Base-by-base conservation (phyloP, 2,888 invertebrate genomes). In the Thereva unica region DNA sequence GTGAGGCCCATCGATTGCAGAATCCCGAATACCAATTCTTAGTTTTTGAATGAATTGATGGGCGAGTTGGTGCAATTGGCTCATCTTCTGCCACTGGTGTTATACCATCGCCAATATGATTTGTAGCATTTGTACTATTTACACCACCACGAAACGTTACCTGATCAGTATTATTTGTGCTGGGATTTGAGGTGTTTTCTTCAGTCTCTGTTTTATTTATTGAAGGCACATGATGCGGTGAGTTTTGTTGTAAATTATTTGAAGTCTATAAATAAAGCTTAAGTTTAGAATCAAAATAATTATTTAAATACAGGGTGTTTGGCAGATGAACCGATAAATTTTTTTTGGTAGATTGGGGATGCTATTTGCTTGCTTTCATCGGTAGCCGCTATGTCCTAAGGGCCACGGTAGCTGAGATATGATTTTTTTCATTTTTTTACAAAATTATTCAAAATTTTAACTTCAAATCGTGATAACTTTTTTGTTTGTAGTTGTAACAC, bases 11-110 rank as follows among this genome's bases (percentile, higher is more conserved):
- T 75, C 97, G 85, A 78, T 97, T 97, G 80, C 95, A 96, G 72
- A 95, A 87, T 73, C 89, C 87, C 1, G 95, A 95, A 81, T 97
- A 97, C 95, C 96, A 97, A 77, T 95, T 95, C 75, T 92, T 90
- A 73, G 93, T 90, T 83, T 96, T 95, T 6, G 91, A 91, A 78
- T 92, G 92, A 71, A 94, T 91, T 73, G 88, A 88, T 45, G 84
- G 82, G 72, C 88, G 86, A 73, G 85, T 83, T 5, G 83, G 83
- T 0, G 80, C 80, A 69, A 85, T 84, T 4, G 85, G 85, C 67
- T 83, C 83, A 44, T 78, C 80, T 72, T 83, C 82, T 49, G 64
- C 56, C 37, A 69, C 34, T 65, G 69, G 47, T 9, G 44, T 38
- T 49, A 41, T 68, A 53, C 55, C 64, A 53, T 65, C 67, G 52